Conservation (phyloP, 2,113 vertebrate species). For the Pygoscelis adeliae region DNA sequence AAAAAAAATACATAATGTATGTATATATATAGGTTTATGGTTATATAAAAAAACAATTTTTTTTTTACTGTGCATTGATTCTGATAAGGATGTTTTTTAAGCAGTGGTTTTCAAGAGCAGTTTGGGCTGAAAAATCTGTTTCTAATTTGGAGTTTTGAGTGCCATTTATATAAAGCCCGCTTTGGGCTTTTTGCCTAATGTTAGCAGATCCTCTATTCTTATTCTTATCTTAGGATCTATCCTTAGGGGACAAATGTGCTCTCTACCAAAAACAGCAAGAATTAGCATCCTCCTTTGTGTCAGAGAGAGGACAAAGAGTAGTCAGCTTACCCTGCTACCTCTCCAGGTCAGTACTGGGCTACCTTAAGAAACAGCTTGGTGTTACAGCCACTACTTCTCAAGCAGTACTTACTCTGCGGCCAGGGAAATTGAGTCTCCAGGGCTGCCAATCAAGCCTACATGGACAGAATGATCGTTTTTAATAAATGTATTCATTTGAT, state of each 20-base stretch:
- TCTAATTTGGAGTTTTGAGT: not conserved
- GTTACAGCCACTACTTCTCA: not conserved
- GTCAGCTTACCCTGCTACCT: not conserved
- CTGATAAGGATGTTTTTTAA: not conserved
- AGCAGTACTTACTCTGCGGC: not conserved
- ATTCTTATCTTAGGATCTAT: not conserved
- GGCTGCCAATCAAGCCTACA: not conserved
- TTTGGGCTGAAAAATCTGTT: not conserved
- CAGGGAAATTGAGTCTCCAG: not conserved
- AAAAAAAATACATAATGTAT: not conserved
- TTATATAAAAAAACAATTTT: not conserved
- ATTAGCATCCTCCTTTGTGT: not conserved
- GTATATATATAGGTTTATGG: not conserved
- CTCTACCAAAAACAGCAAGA: not conserved
- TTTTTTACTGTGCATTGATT: not conserved
- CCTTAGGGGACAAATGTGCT: not conserved
- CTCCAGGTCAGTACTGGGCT: not conserved
- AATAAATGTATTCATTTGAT: not conserved
- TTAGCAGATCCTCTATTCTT: not conserved
- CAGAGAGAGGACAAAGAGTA: not conserved
- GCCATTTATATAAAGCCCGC: not conserved
- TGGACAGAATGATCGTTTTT: not conserved
- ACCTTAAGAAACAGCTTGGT: not conserved
- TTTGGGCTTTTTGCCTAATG: not conserved
- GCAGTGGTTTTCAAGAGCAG: not conserved